These are phyloP conservation scores for Peromyscus aztecus DNA, from an alignment of 2,797 vertebrate genomes.

Conservation along the genomic window DNA sequence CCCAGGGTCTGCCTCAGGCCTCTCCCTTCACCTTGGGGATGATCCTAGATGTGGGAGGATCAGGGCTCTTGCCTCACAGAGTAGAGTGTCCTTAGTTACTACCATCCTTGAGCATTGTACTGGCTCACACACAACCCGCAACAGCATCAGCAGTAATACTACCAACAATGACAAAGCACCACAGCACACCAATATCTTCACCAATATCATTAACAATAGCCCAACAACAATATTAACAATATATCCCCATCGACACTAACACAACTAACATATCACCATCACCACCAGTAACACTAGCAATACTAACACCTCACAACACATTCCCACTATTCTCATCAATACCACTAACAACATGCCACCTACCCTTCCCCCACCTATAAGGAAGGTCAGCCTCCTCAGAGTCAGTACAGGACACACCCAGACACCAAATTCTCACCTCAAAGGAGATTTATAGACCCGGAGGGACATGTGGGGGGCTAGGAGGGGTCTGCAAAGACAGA, in stretches of 20 bases:
- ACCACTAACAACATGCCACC: neutral
- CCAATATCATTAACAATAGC: neutral
- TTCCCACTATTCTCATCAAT: neutral
- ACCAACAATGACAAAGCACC: neutral
- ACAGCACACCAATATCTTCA: neutral
- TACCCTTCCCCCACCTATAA: neutral
- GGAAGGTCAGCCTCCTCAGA: neutral
- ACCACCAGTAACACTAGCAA: too few relatives aligned
- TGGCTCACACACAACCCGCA: neutral
- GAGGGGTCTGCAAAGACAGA: too few relatives aligned
- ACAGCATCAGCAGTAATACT: neutral
- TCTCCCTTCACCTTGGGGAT: neutral
- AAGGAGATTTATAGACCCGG: neutral
- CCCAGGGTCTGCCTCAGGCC: neutral
- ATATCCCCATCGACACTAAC: neutral
- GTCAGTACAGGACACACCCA: neutral
- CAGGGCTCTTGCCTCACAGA: neutral
- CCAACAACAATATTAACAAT: neutral
- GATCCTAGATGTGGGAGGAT: neutral
- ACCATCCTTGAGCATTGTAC: fast-evolving
- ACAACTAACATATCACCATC: neutral
- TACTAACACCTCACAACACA: neutral
- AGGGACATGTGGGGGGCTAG: too few relatives aligned
- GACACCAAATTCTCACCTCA: neutral
- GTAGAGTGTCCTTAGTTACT: fast-evolving